Evolutionary conservation across 2,797 vertebrate genomes (phyloP), one percentile per base, ranked within the genome.

Genomic region (Crocodylus rhombifer): DNA sequence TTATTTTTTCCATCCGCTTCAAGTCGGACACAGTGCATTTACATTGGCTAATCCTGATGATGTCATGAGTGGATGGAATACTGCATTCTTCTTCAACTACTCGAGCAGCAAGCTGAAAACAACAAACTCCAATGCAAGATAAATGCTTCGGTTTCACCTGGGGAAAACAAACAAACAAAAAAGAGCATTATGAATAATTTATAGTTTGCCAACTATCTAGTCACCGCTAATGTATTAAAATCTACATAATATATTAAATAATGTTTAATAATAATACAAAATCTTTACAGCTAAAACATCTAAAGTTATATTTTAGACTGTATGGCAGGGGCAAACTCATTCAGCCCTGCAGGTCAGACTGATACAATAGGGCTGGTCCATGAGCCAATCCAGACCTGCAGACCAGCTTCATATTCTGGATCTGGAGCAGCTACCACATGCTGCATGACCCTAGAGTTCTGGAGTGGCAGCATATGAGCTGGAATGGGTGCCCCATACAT

Each of bases 31-130:
- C 98, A 4, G 99, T 99, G 97, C 99, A 99, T 97, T 99, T 98
- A 97, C 99, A 99, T 86, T 99, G 99, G 92, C 99, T 99, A 91
- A 99, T 99, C 64, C 99, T 99, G 97, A 99, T 99, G 88, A 99
- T 98, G 95, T 99, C 99, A 3, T 98, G 98, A 26, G 97, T 97
- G 88, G 99, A 98, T 0, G 99, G 98, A 94, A 99, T 91, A 73
- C 99, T 97, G 97, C 99, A 98, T 97, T 99, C 98, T 89, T 99
- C 98, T 96, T 99, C 99, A 1, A 98, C 98, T 56, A 98, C 98
- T 67, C 97, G 98, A 95, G 99, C 98, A 8, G 99, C 99, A 96
- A 99, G 98, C 86, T 99, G 98, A 87, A 99, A 99, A 93, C 99
- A 99, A 97, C 99, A 98, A 58, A 99, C 98, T 84, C 99, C 99